phyloP scores from a whole-genome alignment of 2,888 invertebrate species.

The Axea sp. region DNA sequence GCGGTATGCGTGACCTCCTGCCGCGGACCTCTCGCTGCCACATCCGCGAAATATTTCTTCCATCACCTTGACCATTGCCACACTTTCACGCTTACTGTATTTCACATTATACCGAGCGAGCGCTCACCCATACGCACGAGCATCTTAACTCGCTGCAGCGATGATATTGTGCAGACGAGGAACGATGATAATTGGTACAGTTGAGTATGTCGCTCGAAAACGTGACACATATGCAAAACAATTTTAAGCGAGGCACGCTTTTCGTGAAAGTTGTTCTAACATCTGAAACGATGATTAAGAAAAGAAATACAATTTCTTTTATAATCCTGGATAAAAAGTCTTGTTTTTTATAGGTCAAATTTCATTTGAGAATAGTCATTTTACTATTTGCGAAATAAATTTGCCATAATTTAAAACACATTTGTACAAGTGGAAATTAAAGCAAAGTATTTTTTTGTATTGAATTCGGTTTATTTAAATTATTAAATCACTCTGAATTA shows the following conservation, averaged over 20 bases:
- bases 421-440: too few relatives aligned
- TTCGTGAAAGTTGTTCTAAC: too few relatives aligned
- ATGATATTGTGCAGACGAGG: conserved; percentile 53
- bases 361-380: too few relatives aligned
- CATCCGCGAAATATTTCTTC: conserved; percentile 64
- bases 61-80: conserved; percentile 69
- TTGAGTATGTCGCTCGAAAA: conserved; percentile 36
- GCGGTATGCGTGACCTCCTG: conserved; percentile 55
- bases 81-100: conserved; percentile 63
- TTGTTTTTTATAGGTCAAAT: too few relatives aligned
- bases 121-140: conserved; percentile 34
- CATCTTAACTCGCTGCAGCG: conserved; percentile 24
- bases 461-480: too few relatives aligned
- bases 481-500: too few relatives aligned
- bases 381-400: too few relatives aligned
- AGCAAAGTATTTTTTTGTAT: too few relatives aligned
- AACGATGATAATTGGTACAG: conserved; percentile 58
- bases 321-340: too few relatives aligned
- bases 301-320: too few relatives aligned
- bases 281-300: too few relatives aligned
- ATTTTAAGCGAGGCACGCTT: conserved; percentile 6
- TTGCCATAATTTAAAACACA: too few relatives aligned
- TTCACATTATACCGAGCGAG: conserved; percentile 41
- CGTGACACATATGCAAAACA: conserved; percentile 1
- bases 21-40: conserved; percentile 15